Evolutionary conservation across 2,888 invertebrate species (phyloP).

Genomic region (Cantharis rufa): DNA sequence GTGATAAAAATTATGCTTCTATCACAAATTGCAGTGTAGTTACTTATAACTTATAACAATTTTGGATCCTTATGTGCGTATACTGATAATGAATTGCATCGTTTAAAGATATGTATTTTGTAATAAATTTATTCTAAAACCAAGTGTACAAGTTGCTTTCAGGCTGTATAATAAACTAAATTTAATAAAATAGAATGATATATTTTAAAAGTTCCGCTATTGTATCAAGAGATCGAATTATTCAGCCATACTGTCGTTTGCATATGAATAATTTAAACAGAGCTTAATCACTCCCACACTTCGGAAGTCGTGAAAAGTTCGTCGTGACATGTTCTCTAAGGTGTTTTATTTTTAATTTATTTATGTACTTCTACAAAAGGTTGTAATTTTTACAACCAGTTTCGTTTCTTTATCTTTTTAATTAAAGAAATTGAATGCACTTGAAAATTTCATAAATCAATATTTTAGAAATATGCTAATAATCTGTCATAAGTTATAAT

Average conservation of each 20-base stretch:
- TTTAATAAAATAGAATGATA: not conserved
- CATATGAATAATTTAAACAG: conserved; percentile 46
- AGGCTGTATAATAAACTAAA: not conserved
- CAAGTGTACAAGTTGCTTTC: not conserved
- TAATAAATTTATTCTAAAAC: not conserved
- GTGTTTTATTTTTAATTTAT: not conserved
- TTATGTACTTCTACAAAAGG: not conserved
- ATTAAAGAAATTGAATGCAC: not conserved
- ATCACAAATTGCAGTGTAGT: too few species aligned
- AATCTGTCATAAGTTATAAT: not conserved
- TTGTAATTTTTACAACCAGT: not conserved
- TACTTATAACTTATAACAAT: too few species aligned
- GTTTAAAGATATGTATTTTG: not conserved
- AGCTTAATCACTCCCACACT: conserved; percentile 48
- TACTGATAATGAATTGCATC: not conserved
- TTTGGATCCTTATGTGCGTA: too few species aligned
- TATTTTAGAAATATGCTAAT: not conserved
- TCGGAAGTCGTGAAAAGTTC: conserved; percentile 38
- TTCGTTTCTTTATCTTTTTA: not conserved
- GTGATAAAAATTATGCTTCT: too few species aligned
- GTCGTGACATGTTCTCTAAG: conserved; percentile 35
- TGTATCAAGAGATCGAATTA: conserved; percentile 36
- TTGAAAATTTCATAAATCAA: not conserved
- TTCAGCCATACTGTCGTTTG: conserved; percentile 40
- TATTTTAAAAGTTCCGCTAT: not conserved